Base-by-base conservation (phyloP, 2,888 invertebrate species). In the Luffia ferchaultella region DNA sequence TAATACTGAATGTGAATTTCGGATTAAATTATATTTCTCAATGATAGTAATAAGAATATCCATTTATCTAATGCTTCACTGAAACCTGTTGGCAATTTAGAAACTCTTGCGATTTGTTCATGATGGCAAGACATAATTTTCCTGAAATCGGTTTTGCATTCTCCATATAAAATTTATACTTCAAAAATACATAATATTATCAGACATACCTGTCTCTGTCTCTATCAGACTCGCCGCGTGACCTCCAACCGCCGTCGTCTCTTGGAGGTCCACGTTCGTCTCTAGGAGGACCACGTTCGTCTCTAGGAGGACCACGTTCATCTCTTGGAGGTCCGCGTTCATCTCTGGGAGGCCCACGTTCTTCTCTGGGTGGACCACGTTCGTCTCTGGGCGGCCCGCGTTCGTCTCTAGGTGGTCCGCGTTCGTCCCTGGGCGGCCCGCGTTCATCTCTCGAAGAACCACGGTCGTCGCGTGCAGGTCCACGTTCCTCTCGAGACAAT, bases 241-340 rank as follows among this genome's bases (percentile, higher is more conserved):
- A 62, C 5, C 76, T 63, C 76, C 76, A 76, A n/a, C 57, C 74
- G 5, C 67, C 68, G 0, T 64, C 65, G n/a, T 68, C 72, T 15
- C 67, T 59, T 2, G 64, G 57, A 2, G 56, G 53, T 3, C 46
- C 47, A 12, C 58, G 52, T 1, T 60, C 60, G 19, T 63, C 62
- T 18, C 58, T 54, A 15, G 56, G 30, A 56, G 49, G 49, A 1
- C 48, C 51, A 20, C 53, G 47, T 15, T 52, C 46, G 20, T 50
- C 50, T 12, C 46, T 20, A 9, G 50, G 16, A 16, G 48, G 45
- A 18, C 48, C 50, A 7, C 50, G 18, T 18, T 48, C 49, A 5
- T 52, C 52, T 1, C 45, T 30, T 41, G 30, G 57, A 15, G 16
- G 16, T 15, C 18, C 18, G 5, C 50, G 20, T 40, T 50, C 50